These are phyloP conservation scores for Alethe diademata DNA, from an alignment of 2,113 vertebrate genomes.

Conservation along the genomic window DNA sequence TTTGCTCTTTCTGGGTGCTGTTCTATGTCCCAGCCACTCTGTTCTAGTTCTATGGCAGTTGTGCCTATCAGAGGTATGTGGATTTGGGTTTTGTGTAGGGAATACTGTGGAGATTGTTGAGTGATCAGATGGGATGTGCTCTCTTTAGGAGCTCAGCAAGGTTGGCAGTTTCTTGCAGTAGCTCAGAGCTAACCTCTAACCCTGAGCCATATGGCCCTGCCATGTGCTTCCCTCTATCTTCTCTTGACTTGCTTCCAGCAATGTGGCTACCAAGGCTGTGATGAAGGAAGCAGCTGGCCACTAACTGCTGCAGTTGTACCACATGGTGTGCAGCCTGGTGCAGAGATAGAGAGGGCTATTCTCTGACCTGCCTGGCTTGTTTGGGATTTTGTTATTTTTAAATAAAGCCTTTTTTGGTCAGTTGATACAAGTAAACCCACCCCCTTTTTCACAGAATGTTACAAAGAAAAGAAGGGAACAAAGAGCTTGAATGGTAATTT, in stretches of 20 bases:
- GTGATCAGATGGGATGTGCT: not conserved
- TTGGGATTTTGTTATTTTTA: not conserved
- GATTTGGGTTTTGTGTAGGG: not conserved
- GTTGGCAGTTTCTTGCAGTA: not conserved
- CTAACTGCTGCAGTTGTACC: not conserved
- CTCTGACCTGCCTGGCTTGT: not conserved
- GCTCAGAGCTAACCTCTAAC: not conserved
- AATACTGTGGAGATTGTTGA: not conserved
- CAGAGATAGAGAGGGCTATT: not conserved
- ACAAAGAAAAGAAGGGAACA: not conserved
- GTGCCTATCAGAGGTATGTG: not conserved
- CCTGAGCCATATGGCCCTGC: constrained; percentile 6
- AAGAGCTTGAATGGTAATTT: not conserved
- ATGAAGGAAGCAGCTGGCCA: constrained; percentile 30
- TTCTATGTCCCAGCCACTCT: not conserved
- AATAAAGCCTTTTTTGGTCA: not conserved
- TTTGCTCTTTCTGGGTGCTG: not conserved
- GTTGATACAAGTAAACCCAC: not conserved
- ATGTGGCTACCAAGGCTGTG: not conserved
- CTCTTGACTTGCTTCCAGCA: constrained; percentile 25
- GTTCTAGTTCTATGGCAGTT: not conserved
- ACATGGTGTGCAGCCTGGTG: constrained; percentile 1
- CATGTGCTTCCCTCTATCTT: not conserved
- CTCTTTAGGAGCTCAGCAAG: not conserved
- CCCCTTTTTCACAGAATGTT: not conserved